Conservation (phyloP, 2,888 invertebrate species). For the Alviniconcha strummeri region DNA sequence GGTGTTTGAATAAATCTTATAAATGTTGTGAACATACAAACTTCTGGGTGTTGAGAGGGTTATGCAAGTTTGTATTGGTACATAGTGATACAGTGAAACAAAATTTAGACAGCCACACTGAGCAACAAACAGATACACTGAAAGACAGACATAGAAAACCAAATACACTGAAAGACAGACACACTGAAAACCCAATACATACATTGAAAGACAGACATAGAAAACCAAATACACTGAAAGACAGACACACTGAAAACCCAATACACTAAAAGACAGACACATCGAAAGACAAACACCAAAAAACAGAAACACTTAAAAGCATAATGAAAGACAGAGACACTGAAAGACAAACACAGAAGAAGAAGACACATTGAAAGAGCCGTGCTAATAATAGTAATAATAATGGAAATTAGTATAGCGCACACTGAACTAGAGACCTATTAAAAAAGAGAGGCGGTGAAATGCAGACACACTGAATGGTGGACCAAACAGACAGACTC, state of each 20-base stretch:
- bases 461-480: no score
- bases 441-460: no score
- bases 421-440: no score
- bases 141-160: background rate
- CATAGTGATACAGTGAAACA: no score
- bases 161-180: background rate
- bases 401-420: no score
- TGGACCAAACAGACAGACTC: constrained; percentile 34
- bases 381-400: background rate
- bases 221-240: background rate
- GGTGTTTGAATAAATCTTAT: no score
- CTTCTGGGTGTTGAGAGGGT: no score
- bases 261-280: background rate
- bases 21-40: no score
- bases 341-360: background rate
- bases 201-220: background rate
- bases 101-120: background rate
- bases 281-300: background rate
- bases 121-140: background rate
- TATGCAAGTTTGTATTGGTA: no score
- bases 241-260: background rate
- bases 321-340: background rate
- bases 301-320: background rate
- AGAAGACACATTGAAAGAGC: background rate
- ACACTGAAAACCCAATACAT: background rate